Evolutionary conservation across 2,888 invertebrate species (phyloP).

Genomic region (Apamea epomidion): DNA sequence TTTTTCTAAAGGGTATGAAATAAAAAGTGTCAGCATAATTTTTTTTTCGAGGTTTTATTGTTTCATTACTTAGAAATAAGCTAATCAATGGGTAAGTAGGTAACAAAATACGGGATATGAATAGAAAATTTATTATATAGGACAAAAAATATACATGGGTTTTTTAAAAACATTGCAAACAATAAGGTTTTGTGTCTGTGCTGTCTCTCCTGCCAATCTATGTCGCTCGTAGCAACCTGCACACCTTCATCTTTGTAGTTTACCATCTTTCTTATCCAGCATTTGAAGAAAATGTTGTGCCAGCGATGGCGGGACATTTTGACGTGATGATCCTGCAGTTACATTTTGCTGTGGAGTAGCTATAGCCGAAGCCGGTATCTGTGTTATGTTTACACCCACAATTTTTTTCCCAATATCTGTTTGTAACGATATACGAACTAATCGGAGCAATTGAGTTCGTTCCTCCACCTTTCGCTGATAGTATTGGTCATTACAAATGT

Average conservation of each 20-base stretch:
- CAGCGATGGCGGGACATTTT: conserved; percentile 17
- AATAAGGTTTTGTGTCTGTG: no score
- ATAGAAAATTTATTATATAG: conserved; percentile 7
- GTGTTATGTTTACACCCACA: conserved; percentile 30
- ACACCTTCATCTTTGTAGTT: conserved; percentile 40
- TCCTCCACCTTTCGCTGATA: no score
- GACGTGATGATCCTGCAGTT: conserved; percentile 24
- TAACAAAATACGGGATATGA: conserved; percentile 14
- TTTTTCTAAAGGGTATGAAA: conserved; percentile 6
- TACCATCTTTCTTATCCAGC: conserved; percentile 43
- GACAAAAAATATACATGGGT: neutral
- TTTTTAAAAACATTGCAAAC: conserved; percentile 29
- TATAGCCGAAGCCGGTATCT: conserved; percentile 21
- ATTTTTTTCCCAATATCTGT: conserved; percentile 33
- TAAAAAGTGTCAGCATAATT: conserved; percentile 9
- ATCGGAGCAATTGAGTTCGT: no score
- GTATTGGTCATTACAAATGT: no score
- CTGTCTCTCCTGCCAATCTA: conserved; percentile 32
- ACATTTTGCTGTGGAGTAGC: conserved; percentile 28
- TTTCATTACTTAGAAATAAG: conserved; percentile 12
- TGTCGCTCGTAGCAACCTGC: conserved; percentile 39
- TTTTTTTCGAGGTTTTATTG: conserved; percentile 12
- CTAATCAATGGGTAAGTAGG: conserved; percentile 20
- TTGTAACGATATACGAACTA: no score
- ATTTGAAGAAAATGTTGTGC: conserved; percentile 46